These are phyloP conservation scores for Lerista edwardsae DNA, from an alignment of 2,797 vertebrate species.

Conservation along the genomic window DNA sequence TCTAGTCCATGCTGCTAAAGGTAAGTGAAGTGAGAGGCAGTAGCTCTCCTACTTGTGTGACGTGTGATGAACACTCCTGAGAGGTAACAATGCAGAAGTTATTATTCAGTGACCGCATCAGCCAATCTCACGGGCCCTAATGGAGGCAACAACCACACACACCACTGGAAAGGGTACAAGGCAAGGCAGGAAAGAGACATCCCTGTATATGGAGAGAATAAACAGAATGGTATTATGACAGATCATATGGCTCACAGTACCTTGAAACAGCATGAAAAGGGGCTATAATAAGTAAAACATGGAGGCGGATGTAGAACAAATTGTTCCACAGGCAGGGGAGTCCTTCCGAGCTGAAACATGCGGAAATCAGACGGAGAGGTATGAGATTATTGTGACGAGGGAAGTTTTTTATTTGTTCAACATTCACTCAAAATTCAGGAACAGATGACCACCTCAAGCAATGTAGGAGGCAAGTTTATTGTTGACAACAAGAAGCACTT, in stretches of 20 bases:
- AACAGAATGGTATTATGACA: neutral
- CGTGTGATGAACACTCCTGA: constrained; percentile 31
- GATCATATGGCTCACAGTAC: neutral
- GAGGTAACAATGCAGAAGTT: constrained; percentile 34
- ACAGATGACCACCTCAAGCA: neutral
- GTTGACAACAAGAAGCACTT: neutral
- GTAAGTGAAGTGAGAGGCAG: neutral
- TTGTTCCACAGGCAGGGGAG: neutral
- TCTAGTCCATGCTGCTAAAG: neutral
- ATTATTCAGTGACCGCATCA: constrained; percentile 16
- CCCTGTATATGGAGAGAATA: neutral
- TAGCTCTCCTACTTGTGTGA: constrained; percentile 28
- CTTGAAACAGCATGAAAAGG: neutral
- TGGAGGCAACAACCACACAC: neutral
- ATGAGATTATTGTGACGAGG: neutral
- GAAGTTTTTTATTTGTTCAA: neutral
- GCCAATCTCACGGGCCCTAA: neutral
- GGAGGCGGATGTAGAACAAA: neutral
- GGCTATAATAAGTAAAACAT: neutral
- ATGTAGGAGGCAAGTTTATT: neutral
- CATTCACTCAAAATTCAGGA: neutral
- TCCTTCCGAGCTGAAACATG: neutral
- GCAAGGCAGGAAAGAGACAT: neutral
- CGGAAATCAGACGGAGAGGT: neutral
- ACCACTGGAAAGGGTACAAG: neutral